Evolutionary conservation across 2,113 vertebrate genomes (phyloP).

Genomic region (Hemiprocne comata): DNA sequence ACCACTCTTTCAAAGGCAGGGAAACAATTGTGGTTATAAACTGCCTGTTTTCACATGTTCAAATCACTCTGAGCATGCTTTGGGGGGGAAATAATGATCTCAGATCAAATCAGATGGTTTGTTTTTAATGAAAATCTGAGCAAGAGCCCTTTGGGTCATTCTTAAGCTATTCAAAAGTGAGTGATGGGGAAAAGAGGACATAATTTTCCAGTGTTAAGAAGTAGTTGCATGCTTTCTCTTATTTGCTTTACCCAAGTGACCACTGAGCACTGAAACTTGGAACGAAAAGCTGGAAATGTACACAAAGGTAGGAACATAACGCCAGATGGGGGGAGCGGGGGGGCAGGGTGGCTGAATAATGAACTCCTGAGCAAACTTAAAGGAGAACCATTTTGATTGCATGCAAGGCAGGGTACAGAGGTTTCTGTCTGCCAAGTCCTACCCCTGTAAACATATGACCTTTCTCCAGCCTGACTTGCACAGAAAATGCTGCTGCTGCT

Average conservation of each 20-base stretch:
- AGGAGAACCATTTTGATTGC: neutral
- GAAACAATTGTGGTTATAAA: slow-evolving; percentile 31
- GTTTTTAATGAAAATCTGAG: slow-evolving; percentile 50
- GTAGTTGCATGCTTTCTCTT: neutral
- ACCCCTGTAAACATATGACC: neutral
- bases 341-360: neutral
- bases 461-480: neutral
- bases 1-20: slow-evolving; percentile 34
- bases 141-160: slow-evolving; percentile 12
- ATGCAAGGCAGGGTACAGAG: neutral
- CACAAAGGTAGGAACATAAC: neutral
- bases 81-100: slow-evolving; percentile 37
- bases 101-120: neutral
- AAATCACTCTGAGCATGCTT: slow-evolving; percentile 4
- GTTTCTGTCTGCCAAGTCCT: neutral
- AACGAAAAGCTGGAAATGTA: neutral
- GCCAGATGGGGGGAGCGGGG: rapidly evolving
- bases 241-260: neutral
- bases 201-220: slow-evolving; percentile 18
- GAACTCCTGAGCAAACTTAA: neutral
- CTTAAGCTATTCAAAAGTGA: neutral
- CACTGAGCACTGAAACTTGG: neutral
- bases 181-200: neutral
- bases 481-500: neutral
- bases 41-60: slow-evolving; percentile 20